These are phyloP conservation scores for Whitmania pigra DNA, from an alignment of 1,140 invertebrate genomes.

Conservation along the genomic window DNA sequence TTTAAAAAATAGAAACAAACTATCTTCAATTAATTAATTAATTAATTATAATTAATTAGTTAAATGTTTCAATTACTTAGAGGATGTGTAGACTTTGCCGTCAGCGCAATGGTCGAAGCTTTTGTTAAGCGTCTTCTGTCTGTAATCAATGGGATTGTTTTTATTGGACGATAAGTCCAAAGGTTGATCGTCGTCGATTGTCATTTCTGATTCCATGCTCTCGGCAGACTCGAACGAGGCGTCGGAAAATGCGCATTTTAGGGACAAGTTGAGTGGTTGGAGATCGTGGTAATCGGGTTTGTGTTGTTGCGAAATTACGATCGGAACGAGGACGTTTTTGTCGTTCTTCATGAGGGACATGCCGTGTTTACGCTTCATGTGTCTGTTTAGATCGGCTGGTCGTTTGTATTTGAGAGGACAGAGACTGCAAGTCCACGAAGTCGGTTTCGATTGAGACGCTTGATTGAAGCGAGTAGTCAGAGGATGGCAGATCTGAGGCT, in stretches of 20 bases:
- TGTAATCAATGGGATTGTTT: background rate
- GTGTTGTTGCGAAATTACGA: conserved; percentile 20
- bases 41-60: no score
- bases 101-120: no score
- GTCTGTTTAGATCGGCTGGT: conserved; percentile 39
- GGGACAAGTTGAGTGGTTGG: background rate
- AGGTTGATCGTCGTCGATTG: background rate
- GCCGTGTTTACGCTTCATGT: conserved; percentile 42
- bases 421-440: conserved; percentile 51
- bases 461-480: no score
- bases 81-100: no score
- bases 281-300: background rate
- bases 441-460: no score
- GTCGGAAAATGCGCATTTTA: background rate
- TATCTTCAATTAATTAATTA: no score
- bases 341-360: conserved; percentile 24
- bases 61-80: no score
- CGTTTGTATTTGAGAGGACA: conserved; percentile 35
- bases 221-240: background rate
- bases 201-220: background rate
- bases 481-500: no score
- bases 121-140: background rate
- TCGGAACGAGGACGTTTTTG: conserved; percentile 1
- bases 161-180: background rate
- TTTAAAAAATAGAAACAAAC: no score